Evolutionary conservation across 1,140 invertebrate species (phyloP).

Genomic region (Drosophila subobscura): DNA sequence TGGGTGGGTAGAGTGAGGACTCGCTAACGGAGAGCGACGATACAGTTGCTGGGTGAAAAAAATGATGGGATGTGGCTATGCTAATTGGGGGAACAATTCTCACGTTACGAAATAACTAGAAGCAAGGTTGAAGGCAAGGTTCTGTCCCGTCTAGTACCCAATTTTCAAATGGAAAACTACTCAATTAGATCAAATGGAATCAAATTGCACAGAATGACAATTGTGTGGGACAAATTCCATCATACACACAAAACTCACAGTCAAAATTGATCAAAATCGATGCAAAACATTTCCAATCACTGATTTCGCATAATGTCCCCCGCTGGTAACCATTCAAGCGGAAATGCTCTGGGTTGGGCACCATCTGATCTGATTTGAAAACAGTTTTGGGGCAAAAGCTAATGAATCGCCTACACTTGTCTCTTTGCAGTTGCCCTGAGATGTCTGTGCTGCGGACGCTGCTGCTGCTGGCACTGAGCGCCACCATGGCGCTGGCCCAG

Average conservation of each 20-base stretch:
- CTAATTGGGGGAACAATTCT: slow-evolving; percentile 38
- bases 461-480: slow-evolving; percentile 87
- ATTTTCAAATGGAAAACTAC: slow-evolving; percentile 66
- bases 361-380: slow-evolving; percentile 33
- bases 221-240: slow-evolving; percentile 64
- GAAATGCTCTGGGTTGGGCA: slow-evolving; percentile 58
- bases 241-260: slow-evolving; percentile 31
- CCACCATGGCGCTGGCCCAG: slow-evolving; percentile 89
- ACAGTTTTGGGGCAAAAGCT: slow-evolving; percentile 36
- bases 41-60: slow-evolving; percentile 34
- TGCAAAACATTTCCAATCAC: slow-evolving; percentile 73
- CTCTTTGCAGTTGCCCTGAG: slow-evolving; percentile 12
- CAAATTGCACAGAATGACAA: slow-evolving; percentile 57
- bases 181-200: slow-evolving; percentile 69
- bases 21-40: not conserved
- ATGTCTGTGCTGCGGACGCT: slow-evolving; percentile 81
- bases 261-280: slow-evolving; percentile 79
- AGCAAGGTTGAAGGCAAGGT: slow-evolving; percentile 53
- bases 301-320: slow-evolving; percentile 68
- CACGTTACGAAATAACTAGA: slow-evolving; percentile 67
- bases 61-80: slow-evolving; percentile 9
- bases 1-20: not conserved
- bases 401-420: slow-evolving; percentile 3
- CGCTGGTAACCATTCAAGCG: slow-evolving; percentile 49
- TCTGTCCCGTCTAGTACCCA: not conserved